phyloP scores from a whole-genome alignment of 2,888 invertebrate species.

The Cacoxenus indagator region DNA sequence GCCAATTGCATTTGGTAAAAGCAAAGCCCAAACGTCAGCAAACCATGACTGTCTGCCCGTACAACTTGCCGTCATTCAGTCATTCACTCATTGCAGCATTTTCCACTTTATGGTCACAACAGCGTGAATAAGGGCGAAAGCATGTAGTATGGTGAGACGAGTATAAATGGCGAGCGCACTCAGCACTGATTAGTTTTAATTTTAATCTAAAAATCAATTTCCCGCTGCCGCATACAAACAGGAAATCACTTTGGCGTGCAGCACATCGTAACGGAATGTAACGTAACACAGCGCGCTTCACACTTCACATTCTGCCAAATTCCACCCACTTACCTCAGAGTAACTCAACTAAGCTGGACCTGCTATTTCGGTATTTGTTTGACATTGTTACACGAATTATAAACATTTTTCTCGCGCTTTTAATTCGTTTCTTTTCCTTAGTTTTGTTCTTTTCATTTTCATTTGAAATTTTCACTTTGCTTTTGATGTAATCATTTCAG shows the following conservation, averaged over 20 bases:
- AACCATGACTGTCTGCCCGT: neutral
- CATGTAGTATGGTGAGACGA: no score
- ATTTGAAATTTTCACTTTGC: constrained; percentile 53
- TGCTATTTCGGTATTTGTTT: constrained; percentile 10
- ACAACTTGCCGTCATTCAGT: neutral
- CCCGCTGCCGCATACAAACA: constrained; percentile 54
- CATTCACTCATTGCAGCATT: neutral
- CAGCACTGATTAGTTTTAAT: constrained; percentile 66
- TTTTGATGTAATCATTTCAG: constrained; percentile 52
- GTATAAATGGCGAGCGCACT: constrained; percentile 47
- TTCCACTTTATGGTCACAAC: neutral
- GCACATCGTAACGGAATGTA: no score
- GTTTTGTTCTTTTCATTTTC: constrained; percentile 12
- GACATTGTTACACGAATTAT: constrained; percentile 7
- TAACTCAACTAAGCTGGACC: neutral
- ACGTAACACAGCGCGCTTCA: neutral
- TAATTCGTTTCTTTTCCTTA: neutral
- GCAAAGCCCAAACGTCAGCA: constrained; percentile 5
- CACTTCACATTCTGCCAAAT: neutral
- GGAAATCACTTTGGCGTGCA: constrained; percentile 46
- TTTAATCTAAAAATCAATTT: constrained; percentile 68
- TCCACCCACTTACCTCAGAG: neutral
- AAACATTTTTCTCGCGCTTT: neutral
- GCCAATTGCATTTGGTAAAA: constrained; percentile 8
- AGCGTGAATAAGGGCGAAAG: neutral